Evolutionary conservation across 2,888 invertebrate genomes (phyloP), one percentile per base, ranked within the genome.

Genomic region (Aplocera efformata): DNA sequence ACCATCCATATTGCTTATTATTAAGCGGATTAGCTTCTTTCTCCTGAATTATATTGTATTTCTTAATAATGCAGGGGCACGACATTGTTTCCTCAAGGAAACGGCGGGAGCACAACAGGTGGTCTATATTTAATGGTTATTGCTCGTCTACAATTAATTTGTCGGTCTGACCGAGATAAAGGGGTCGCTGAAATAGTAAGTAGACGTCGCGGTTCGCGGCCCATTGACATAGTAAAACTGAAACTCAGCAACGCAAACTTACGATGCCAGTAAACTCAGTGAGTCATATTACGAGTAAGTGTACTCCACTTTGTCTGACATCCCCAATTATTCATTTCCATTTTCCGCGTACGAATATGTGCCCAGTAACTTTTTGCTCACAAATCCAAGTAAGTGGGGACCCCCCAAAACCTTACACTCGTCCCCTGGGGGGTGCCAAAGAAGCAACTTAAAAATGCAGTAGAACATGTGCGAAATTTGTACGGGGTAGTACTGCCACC

Each of bases 81-180:
- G 50, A 41, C 42, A 45, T 27, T 30, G 48, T 41, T 36, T 44
- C 39, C 35, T 36, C 27, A 41, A 36, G 37, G 46, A 40, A 54
- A 53, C 50, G 56, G 39, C 48, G 41, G 27, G 26, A 43, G 53
- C 45, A 60, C 75, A 76, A 82, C 79, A 81, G 74, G 79, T 78
- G 69, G 74, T 66, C 62, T 53, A 79, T 79, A 75, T 79, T 75
- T 75, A 75, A 74, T 67, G 67, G 69, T 72, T 68, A 74, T 68
- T 68, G 66, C 65, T 66, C 57, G 66, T 61, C 58, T 67, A 67
- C 72, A 70, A 74, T 79, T 79, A 79, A 79, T 80, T 79, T 78
- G 66, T 73, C 63, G 60, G 59, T 60, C 62, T 58, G 61, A 53
- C 54, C 56, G 57, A 63, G 59, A 63, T 60, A 58, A 51, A 57